Conservation (phyloP, 2,797 vertebrate genomes). For the Taeniopygia guttata region DNA sequence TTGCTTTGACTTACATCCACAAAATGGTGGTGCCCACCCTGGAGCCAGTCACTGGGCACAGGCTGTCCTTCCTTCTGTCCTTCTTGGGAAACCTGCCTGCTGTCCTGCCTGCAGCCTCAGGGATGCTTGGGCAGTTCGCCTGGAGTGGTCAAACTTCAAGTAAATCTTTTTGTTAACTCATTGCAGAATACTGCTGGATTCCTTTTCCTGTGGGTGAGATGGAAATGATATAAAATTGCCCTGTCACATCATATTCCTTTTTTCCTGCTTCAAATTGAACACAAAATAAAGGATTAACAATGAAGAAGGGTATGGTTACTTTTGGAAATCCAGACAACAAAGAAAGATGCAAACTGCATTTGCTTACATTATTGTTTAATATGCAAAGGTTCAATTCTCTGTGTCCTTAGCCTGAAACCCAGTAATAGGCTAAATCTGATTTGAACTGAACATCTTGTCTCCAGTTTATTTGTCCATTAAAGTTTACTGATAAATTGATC, state of each 20-base stretch:
- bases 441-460: constrained; percentile 51
- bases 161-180: not conserved
- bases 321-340: not conserved
- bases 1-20: not conserved
- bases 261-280: not conserved
- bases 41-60: rapidly evolving
- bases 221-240: not conserved
- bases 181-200: not conserved
- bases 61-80: not conserved
- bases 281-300: not conserved
- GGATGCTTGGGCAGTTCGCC: not conserved
- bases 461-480: constrained; percentile 49
- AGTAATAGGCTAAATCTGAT: constrained; percentile 39
- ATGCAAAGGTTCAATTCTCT: not conserved
- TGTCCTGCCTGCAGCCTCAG: not conserved
- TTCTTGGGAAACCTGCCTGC: not conserved
- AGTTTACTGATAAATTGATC: constrained; percentile 50
- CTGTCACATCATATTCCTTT: not conserved
- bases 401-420: not conserved
- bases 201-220: not conserved
- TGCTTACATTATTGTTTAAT: constrained; percentile 7
- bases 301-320: not conserved
- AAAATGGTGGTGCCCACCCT: not conserved
- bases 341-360: not conserved
- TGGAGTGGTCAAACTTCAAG: not conserved